These are phyloP conservation scores for Deroplatys truncata DNA, from an alignment of 2,888 invertebrate genomes.

Conservation along the genomic window DNA sequence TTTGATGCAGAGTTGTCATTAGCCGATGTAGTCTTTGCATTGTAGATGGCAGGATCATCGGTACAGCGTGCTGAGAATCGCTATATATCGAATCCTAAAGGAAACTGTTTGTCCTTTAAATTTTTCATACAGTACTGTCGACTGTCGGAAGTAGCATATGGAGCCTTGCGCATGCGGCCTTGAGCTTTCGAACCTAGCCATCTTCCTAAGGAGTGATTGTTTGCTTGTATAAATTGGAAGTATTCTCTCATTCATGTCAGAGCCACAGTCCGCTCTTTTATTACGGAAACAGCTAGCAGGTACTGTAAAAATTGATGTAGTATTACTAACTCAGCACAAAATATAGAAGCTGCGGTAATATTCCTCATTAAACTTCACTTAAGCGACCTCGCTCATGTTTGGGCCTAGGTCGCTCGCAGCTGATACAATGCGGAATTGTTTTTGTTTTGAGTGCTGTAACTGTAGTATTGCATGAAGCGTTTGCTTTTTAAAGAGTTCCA, in stretches of 20 bases:
- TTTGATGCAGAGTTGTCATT: too few species aligned
- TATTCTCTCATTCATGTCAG: conserved; percentile 73
- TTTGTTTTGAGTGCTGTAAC: not conserved
- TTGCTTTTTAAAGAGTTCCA: not conserved
- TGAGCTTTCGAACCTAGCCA: conserved; percentile 32
- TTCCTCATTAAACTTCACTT: not conserved
- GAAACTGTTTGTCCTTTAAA: not conserved
- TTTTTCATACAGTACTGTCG: conserved; percentile 12
- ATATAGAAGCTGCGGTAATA: not conserved
- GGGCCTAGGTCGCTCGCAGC: conserved; percentile 14
- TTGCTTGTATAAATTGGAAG: conserved; percentile 32
- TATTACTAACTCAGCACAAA: not conserved
- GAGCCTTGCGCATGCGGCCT: conserved; percentile 32
- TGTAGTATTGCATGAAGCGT: not conserved
- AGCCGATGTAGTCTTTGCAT: not conserved
- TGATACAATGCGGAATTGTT: conserved; percentile 7
- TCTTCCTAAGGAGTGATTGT: conserved; percentile 33
- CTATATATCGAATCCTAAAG: too few species aligned
- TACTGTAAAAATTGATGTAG: conserved; percentile 42
- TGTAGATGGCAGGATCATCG: not conserved
- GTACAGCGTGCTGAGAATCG: not conserved
- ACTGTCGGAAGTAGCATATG: conserved; percentile 30
- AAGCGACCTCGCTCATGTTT: conserved; percentile 23
- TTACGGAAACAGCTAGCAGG: conserved; percentile 95
- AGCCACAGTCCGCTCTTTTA: conserved; percentile 91